Base-by-base conservation (phyloP, 2,797 vertebrate species). In the Sardinella longiceps region DNA sequence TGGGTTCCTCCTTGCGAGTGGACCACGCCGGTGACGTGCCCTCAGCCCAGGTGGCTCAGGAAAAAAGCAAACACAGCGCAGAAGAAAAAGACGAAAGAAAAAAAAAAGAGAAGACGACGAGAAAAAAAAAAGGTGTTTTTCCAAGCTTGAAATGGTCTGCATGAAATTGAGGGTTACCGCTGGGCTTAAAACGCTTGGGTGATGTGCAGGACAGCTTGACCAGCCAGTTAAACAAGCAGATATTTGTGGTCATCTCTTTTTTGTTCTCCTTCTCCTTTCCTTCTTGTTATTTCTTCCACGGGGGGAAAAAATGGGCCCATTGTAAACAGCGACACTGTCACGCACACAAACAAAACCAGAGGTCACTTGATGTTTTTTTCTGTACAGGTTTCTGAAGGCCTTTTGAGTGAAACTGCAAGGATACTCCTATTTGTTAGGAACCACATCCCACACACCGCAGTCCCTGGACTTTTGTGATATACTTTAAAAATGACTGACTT, bases 111-210 rank as follows among this genome's bases (percentile, higher is more conserved):
- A 28, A 20, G n/a, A 63, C n/a, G n/a, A n/a, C n/a, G 7, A 80
- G 81, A 56, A 81, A 81, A 60, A 53, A 77, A 81, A 81, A 84
- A 46, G 51, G 82, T 80, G 84, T 86, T 86, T 85, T 80, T 84
- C 86, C 53, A 45, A 85, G 81, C 50, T 83, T 82, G 56, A 85
- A 88, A 84, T 37, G 63, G 84, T 45, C 85, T 18, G 18, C 82
- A 83, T 89, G 84, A 89, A 89, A 89, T 2, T 51, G 85, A 81
- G 83, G 83, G 80, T 87, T 87, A 89, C 88, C 84, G 7, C 86
- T 77, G 37, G 60, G 80, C 80, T 87, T 84, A 56, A 87, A 87
- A 87, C 60, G 80, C 83, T 82, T 83, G 81, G 63, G 50, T 85
- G 80, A 60, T n/a, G 39, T 81, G 70, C 45, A 81, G 39, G 43